phyloP scores from a whole-genome alignment of 2,888 invertebrate species.

The Lepidochitona cinerea region DNA sequence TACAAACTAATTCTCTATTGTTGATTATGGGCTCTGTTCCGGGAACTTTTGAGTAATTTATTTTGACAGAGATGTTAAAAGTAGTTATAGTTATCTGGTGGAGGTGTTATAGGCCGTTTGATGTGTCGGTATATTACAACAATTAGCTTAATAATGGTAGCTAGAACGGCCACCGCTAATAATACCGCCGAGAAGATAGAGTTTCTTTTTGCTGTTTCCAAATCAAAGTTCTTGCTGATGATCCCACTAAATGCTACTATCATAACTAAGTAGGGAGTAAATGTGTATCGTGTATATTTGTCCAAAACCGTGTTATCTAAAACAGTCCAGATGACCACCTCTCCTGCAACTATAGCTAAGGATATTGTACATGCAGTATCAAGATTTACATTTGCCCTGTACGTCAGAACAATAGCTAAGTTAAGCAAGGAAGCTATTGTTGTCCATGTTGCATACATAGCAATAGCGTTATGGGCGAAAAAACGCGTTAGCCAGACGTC shows the following conservation, averaged over 20 bases:
- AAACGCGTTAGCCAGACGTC: conserved; percentile 49
- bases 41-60: too few species aligned
- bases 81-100: too few species aligned
- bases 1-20: too few species aligned
- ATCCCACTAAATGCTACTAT: conserved; percentile 42
- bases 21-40: too few species aligned
- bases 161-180: conserved; percentile 19
- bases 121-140: conserved; percentile 28
- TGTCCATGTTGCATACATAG: conserved; percentile 49
- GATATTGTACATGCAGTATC: conserved; percentile 30
- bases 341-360: conserved; percentile 38
- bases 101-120: conserved; percentile 17
- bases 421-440: conserved; percentile 46
- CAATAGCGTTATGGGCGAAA: conserved; percentile 48
- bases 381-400: conserved; percentile 16
- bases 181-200: conserved; percentile 32
- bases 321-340: conserved; percentile 41
- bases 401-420: conserved; percentile 43
- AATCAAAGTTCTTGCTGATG: conserved; percentile 29
- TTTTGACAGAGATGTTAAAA: too few species aligned
- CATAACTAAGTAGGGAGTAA: conserved; percentile 47
- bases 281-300: conserved; percentile 39
- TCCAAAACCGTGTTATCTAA: conserved; percentile 46
- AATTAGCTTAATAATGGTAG: conserved; percentile 29
- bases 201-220: conserved; percentile 16